A percentile compares a stretch with the other conserved stretches of the same genome.
These are phyloP conservation scores for Aporophyla nigra DNA, from an alignment of 2,888 invertebrate species.

Conservation along the genomic window DNA sequence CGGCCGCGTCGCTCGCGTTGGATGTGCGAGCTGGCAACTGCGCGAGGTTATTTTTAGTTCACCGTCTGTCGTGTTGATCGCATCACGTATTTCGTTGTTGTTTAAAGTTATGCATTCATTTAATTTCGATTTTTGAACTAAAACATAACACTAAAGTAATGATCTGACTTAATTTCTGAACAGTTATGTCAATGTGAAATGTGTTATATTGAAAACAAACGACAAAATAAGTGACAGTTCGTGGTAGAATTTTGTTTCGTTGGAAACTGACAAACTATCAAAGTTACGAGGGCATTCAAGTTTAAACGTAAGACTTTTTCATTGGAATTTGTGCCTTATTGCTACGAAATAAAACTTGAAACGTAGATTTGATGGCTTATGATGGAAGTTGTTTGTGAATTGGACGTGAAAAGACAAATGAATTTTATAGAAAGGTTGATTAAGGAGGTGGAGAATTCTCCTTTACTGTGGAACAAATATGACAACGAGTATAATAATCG, in stretches of 20 bases:
- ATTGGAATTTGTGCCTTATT: slow-evolving; percentile 18
- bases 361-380: background rate
- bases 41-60: slow-evolving; percentile 60
- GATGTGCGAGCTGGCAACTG: slow-evolving; percentile 57
- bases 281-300: slow-evolving; percentile 5
- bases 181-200: background rate
- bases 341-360: background rate
- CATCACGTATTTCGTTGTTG: slow-evolving; percentile 49
- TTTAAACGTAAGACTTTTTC: background rate
- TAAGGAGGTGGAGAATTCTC: slow-evolving; percentile 61
- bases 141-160: background rate
- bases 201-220: background rate
- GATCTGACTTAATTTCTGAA: background rate
- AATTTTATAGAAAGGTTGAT: slow-evolving; percentile 60
- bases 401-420: slow-evolving; percentile 13
- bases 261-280: background rate
- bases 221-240: slow-evolving; percentile 5
- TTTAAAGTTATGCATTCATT: slow-evolving; percentile 13
- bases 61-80: slow-evolving; percentile 62
- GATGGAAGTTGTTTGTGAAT: slow-evolving; percentile 8
- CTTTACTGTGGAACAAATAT: slow-evolving; percentile 66
- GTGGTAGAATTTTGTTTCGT: slow-evolving; percentile 8
- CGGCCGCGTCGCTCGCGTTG: slow-evolving; percentile 62
- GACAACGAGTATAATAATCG: slow-evolving; percentile 60
- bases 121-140: background rate